phyloP scores from a whole-genome alignment of 2,113 vertebrate genomes.

The Tupaia chinensis region DNA sequence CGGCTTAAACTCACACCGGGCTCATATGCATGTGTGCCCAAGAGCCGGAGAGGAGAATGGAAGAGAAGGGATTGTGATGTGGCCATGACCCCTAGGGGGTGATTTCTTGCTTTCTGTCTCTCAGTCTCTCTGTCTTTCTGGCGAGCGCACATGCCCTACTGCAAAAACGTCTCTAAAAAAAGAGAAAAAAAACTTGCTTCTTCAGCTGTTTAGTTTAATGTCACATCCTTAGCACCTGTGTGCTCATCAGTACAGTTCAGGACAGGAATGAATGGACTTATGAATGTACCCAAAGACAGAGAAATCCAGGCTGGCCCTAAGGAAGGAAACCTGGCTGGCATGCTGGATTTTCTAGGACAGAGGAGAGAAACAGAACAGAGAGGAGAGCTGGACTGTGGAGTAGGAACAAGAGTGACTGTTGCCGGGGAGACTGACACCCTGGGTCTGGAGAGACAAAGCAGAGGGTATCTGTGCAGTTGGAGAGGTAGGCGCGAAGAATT shows the following conservation, averaged over 20 bases:
- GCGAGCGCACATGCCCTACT: too few species aligned
- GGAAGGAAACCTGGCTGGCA: neutral
- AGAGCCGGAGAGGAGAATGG: too few species aligned
- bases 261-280: neutral
- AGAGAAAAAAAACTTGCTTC: neutral
- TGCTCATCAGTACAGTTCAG: neutral
- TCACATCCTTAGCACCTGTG: neutral
- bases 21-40: too few species aligned
- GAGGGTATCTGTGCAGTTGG: neutral
- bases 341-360: neutral
- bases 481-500: neutral
- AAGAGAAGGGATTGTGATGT: too few species aligned
- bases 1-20: too few species aligned
- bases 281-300: neutral
- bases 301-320: neutral
- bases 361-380: neutral
- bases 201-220: neutral
- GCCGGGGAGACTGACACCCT: neutral
- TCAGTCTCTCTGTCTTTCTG: too few species aligned
- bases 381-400: neutral
- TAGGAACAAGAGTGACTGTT: neutral
- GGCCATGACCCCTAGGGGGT: too few species aligned
- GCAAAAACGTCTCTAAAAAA: too few species aligned
- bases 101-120: too few species aligned
- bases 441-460: neutral